Base-by-base conservation (phyloP, 1,140 invertebrate species). In the Palaemon carinicauda region DNA sequence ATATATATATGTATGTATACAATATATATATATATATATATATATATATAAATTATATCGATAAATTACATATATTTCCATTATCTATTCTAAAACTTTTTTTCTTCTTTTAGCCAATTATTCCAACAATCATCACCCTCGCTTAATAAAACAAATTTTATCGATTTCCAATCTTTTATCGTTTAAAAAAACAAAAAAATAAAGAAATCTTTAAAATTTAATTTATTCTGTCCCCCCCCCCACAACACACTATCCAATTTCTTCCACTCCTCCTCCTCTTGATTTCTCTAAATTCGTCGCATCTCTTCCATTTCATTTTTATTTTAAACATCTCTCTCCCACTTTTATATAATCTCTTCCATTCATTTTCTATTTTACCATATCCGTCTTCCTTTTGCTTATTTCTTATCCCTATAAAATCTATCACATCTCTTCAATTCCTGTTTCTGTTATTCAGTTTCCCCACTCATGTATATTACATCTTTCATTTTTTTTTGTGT, bases 1-100 rank as follows among this genome's bases (percentile, higher is more conserved):
- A 53, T 78, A 53, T 78, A 53, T 78, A 53, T 78, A 53, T 78
- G 29, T n/a, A n/a, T n/a, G n/a, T n/a, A n/a, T n/a, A n/a, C n/a
- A n/a, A n/a, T n/a, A n/a, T n/a, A n/a, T n/a, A 54, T 79, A 15
- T 79, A 54, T 79, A 54, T 79, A 54, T 53, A 54, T 79, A 54
- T 79, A 54, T 79, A 54, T 79, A 54, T 79, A 54, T 79, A 54
- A 21, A 54, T 79, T n/a, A n/a, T n/a, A n/a, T n/a, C n/a, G n/a
- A n/a, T n/a, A n/a, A n/a, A n/a, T n/a, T n/a, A n/a, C n/a, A n/a
- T n/a, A n/a, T n/a, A n/a, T n/a, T n/a, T n/a, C n/a, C n/a, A n/a
- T n/a, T n/a, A n/a, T n/a, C n/a, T n/a, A n/a, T n/a, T n/a, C n/a
- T n/a, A n/a, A n/a, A n/a, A n/a, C n/a, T n/a, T n/a, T n/a, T n/a